Conservation (phyloP, 2,797 vertebrate species). For the Allenopithecus nigroviridis region DNA sequence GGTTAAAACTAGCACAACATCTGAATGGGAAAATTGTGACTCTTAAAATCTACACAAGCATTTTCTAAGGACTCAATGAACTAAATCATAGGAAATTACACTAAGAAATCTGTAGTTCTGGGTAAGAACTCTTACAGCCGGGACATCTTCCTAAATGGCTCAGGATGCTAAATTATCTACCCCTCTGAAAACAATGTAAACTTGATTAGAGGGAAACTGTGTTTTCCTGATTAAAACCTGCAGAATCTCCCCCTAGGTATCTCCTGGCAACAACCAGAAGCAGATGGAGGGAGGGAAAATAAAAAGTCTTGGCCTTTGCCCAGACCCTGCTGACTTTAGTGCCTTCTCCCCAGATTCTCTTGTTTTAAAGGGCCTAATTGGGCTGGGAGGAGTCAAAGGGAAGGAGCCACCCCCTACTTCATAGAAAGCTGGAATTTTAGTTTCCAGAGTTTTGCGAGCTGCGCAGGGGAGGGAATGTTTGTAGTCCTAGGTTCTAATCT, state of each 20-base stretch:
- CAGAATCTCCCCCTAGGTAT: slow-evolving; percentile 4
- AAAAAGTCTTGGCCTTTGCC: slow-evolving; percentile 28
- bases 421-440: neutral
- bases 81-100: slow-evolving; percentile 47
- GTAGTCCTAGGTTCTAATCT: neutral
- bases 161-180: slow-evolving; percentile 38
- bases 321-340: slow-evolving; percentile 24
- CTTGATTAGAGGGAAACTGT: slow-evolving; percentile 6
- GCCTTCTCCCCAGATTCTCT: neutral
- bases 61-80: slow-evolving; percentile 63
- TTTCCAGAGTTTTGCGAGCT: neutral
- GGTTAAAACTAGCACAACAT: slow-evolving; percentile 77
- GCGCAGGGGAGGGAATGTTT: neutral
- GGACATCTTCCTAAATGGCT: slow-evolving; percentile 35
- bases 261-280: slow-evolving; percentile 53
- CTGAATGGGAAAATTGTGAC: slow-evolving; percentile 70
- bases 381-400: neutral
- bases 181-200: neutral
- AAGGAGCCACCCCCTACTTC: neutral
- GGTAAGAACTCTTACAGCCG: neutral
- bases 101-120: slow-evolving; percentile 47
- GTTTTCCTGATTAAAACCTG: slow-evolving; percentile 40
- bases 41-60: slow-evolving; percentile 54
- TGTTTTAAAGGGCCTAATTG: slow-evolving; percentile 8
- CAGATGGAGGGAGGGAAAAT: slow-evolving; percentile 56